phyloP scores from a whole-genome alignment of 2,797 vertebrate species.

The Galagoides demidoff region DNA sequence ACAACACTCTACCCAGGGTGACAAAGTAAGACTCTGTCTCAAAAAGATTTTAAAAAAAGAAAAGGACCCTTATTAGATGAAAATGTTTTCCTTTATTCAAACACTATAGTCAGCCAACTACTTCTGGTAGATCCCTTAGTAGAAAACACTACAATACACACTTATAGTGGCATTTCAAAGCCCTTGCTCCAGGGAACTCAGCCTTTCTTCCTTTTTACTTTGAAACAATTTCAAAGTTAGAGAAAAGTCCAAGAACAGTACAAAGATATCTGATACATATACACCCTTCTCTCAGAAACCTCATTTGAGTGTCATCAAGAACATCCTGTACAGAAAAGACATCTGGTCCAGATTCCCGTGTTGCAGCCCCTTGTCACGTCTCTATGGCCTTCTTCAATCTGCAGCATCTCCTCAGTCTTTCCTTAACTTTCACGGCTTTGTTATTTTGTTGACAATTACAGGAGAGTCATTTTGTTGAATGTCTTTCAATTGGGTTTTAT shows the following conservation, averaged over 20 bases:
- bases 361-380: background rate
- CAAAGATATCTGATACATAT: background rate
- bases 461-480: background rate
- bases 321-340: background rate
- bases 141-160: background rate
- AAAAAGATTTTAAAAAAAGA: too few species aligned
- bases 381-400: background rate
- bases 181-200: background rate
- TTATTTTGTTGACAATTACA: background rate
- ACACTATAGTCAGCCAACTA: background rate
- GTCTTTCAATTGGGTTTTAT: background rate
- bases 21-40: too few species aligned
- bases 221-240: background rate
- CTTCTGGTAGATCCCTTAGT: background rate
- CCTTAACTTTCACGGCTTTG: background rate
- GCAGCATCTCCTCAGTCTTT: background rate
- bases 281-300: background rate
- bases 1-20: too few species aligned
- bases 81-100: background rate
- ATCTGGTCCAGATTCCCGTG: background rate
- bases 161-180: background rate
- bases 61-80: too few species aligned
- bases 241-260: background rate
- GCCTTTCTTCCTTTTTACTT: background rate
- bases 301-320: background rate